Evolutionary conservation across 2,797 vertebrate genomes (phyloP).

Genomic region (Jordanella pulchra): DNA sequence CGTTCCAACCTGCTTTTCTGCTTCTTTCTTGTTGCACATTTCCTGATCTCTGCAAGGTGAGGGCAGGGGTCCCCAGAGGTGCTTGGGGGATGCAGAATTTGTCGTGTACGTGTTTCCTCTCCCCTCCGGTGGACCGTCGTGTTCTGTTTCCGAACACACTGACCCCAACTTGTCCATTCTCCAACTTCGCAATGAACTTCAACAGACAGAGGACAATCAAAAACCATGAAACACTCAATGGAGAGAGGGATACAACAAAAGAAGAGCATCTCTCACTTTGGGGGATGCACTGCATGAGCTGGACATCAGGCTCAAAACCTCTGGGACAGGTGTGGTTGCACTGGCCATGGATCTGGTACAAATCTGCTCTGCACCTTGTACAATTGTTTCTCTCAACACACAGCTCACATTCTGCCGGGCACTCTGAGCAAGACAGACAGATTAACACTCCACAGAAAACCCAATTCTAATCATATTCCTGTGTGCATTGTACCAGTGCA

Average conservation of each 20-base stretch:
- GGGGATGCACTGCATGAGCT: conserved; percentile 86
- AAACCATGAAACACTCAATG: not conserved
- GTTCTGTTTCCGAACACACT: conserved; percentile 40
- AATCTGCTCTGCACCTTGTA: conserved; percentile 85
- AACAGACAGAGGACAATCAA: conserved; percentile 15
- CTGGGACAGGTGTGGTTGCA: conserved; percentile 87
- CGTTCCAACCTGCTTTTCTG: conserved; percentile 20
- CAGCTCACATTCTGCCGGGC: conserved; percentile 87
- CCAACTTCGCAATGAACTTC: conserved; percentile 59
- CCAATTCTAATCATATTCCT: too few species aligned
- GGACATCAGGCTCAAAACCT: conserved; percentile 83
- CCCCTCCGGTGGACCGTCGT: conserved; percentile 20
- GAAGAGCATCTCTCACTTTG: conserved; percentile 76
- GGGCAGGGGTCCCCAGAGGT: conserved; percentile 37
- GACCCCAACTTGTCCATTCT: conserved; percentile 56
- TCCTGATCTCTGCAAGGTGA: conserved; percentile 49
- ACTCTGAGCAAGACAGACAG: conserved; percentile 78
- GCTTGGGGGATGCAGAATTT: conserved; percentile 23
- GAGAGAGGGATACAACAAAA: not conserved
- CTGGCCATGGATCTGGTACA: conserved; percentile 85
- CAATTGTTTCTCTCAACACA: conserved; percentile 88
- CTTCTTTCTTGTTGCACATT: conserved; percentile 53
- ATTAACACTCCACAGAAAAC: not conserved
- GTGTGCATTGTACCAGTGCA: conserved; percentile 56
- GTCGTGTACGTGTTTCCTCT: conserved; percentile 40